These are phyloP conservation scores for Etheostoma nigrum DNA, from an alignment of 2,797 vertebrate genomes.

Conservation along the genomic window DNA sequence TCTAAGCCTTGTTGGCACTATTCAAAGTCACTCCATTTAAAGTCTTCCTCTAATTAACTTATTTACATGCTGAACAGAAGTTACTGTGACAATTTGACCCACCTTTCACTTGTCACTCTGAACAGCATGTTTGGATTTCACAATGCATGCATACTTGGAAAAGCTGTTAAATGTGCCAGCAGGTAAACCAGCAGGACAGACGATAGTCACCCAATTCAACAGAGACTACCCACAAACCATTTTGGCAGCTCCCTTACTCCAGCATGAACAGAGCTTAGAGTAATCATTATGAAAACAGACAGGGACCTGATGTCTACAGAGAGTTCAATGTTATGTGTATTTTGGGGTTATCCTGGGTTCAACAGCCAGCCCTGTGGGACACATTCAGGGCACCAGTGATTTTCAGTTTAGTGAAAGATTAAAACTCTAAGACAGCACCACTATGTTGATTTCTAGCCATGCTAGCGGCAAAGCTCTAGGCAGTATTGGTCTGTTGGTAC, in stretches of 20 bases:
- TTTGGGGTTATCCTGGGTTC: constrained; percentile 26
- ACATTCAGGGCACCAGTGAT: constrained; percentile 12
- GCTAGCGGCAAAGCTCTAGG: not conserved
- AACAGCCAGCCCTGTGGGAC: constrained; percentile 4
- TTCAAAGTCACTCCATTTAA: constrained; percentile 1
- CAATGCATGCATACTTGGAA: constrained; percentile 23
- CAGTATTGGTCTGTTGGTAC: not conserved
- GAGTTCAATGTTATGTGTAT: constrained; percentile 12
- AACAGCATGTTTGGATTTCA: constrained; percentile 29
- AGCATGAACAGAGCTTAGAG: constrained; percentile 29
- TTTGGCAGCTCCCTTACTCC: constrained; percentile 52
- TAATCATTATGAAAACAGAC: constrained; percentile 38
- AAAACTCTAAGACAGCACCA: not conserved
- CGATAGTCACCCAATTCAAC: constrained; percentile 44
- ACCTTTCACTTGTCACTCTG: constrained; percentile 15
- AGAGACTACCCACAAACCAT: constrained; percentile 47
- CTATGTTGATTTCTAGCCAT: constrained; percentile 6
- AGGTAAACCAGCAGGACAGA: constrained; percentile 53
- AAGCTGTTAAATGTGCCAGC: constrained; percentile 54
- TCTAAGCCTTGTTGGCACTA: not conserved
- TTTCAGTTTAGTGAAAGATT: constrained; percentile 6
- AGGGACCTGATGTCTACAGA: constrained; percentile 21
- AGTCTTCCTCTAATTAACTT: constrained; percentile 14
- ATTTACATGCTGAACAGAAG: constrained; percentile 17
- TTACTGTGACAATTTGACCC: constrained; percentile 18